Base-by-base conservation (phyloP, 2,888 invertebrate genomes). In the Sabellastarte sp. region DNA sequence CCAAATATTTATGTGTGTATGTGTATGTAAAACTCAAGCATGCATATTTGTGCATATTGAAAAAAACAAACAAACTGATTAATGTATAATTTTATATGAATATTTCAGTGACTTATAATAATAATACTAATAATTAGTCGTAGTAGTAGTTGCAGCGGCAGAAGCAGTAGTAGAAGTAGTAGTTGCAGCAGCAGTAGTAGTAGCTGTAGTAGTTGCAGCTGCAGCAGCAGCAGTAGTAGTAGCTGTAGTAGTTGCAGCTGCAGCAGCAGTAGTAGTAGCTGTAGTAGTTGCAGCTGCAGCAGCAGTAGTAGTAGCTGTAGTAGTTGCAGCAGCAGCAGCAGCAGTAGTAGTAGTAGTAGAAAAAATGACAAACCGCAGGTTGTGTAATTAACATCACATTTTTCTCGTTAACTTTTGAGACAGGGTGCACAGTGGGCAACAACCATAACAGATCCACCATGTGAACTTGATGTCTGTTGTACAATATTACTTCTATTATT, bases 201-300 rank as follows among this genome's bases (percentile, higher is more conserved):
- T 60, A 57, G 60, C 57, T n/a, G 60, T 60, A 58, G 60, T 60
- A 58, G 60, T 60, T 28, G 60, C 57, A 58, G 60, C 57, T 28
- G 60, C 57, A 58, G 60, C 57, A 57, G 60, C 30, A 57, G 60
- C 30, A 24, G 53, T 60, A 57, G 60, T 60, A 57, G 60, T 60
- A 58, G 60, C 31, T 24, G 60, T 57, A 58, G 60, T 60, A 57
- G 60, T 60, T 20, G 60, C 30, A 58, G 60, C 57, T 28, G 60
- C 57, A 58, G 60, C 57, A 28, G 60, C 57, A 58, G 60, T 60
- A 28, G 60, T 60, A 57, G 60, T 60, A 28, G 60, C 57, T 24
- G 60, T 60, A 57, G 60, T 60, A 58, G 60, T 60, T 28, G 60
- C 57, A 58, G 60, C 57, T 28, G 60, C 57, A 57, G 60, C 57